Evolutionary conservation across 2,113 vertebrate genomes (phyloP).

Genomic region (Stomatorhinus ivindoensis): DNA sequence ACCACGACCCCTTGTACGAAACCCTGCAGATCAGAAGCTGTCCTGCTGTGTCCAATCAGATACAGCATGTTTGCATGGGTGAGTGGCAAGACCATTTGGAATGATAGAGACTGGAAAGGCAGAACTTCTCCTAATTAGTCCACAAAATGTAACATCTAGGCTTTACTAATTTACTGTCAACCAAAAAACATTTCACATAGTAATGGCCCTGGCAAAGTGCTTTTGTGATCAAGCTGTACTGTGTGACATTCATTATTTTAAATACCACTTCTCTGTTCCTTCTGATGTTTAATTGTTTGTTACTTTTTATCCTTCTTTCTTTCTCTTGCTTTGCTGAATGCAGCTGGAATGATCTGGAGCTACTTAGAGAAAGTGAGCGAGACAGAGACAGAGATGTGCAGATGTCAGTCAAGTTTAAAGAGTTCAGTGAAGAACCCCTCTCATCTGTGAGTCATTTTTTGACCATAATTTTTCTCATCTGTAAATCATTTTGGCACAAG

Average conservation of each 20-base stretch:
- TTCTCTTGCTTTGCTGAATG: not conserved
- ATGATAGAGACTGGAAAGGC: conserved; percentile 35
- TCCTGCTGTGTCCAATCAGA: conserved; percentile 45
- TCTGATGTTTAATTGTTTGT: conserved; percentile 22
- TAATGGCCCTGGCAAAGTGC: not conserved
- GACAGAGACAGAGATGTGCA: not conserved
- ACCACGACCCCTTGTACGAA: conserved; percentile 38
- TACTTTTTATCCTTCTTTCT: not conserved
- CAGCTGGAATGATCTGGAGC: not conserved
- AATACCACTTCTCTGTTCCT: conserved; percentile 11
- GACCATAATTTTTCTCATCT: not conserved
- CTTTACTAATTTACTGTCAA: conserved; percentile 38
- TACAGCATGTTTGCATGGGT: conserved; percentile 40
- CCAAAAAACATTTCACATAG: conserved; percentile 40
- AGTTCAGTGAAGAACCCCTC: not conserved
- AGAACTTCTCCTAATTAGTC: conserved; percentile 45
- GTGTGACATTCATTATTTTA: conserved; percentile 22
- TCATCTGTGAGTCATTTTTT: conserved; percentile 13
- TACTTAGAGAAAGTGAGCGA: not conserved
- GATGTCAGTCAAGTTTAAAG: not conserved
- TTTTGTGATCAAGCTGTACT: conserved; percentile 19
- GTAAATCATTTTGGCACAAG: not conserved
- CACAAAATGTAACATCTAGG: conserved; percentile 47
- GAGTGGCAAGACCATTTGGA: conserved; percentile 22
- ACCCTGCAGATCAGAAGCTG: conserved; percentile 38